phyloP scores from a whole-genome alignment of 2,797 vertebrate genomes.

The Poecilia wingei region DNA sequence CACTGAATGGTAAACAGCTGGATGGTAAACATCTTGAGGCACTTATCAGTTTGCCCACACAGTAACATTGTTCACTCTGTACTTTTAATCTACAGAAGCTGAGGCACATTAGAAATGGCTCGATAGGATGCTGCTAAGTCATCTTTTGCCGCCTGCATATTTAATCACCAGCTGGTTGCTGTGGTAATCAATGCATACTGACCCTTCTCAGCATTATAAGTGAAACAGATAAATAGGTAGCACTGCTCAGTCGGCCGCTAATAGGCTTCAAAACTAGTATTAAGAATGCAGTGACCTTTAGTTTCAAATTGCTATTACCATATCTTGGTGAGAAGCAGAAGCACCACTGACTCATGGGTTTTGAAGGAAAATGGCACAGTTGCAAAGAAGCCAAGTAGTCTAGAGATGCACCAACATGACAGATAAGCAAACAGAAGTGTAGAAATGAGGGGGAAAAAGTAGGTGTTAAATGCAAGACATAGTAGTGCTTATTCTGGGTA shows the following conservation, averaged over 20 bases:
- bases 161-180: neutral
- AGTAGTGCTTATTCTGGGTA: constrained; percentile 39
- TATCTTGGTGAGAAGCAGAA: constrained; percentile 32
- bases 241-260: constrained; percentile 4
- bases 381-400: constrained; percentile 43
- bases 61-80: neutral
- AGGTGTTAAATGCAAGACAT: constrained; percentile 51
- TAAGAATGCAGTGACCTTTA: constrained; percentile 36
- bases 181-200: neutral
- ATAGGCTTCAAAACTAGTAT: constrained; percentile 15
- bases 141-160: neutral
- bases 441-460: constrained; percentile 15
- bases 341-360: constrained; percentile 45
- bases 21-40: neutral
- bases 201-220: neutral
- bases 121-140: neutral
- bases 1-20: neutral
- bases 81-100: neutral
- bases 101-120: neutral
- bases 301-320: constrained; percentile 27
- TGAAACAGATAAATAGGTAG: neutral
- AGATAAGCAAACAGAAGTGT: constrained; percentile 42
- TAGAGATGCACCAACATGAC: constrained; percentile 36
- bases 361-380: constrained; percentile 27
- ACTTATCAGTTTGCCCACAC: neutral